Evolutionary conservation across 2,113 vertebrate species (phyloP).

Genomic region (Nettapus auritus): DNA sequence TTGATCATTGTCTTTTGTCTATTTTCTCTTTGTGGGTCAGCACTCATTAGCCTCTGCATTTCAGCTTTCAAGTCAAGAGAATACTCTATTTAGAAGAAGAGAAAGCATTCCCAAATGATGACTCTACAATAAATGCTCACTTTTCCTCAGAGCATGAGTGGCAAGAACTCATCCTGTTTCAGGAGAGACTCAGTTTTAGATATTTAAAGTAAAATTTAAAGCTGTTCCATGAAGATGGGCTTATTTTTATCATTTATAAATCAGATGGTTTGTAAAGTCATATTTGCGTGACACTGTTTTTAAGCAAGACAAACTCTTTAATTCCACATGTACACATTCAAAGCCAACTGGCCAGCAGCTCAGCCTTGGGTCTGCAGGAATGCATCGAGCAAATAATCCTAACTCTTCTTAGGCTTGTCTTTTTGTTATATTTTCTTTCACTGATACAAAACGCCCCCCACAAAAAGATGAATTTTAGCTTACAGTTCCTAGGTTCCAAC

Average conservation of each 20-base stretch:
- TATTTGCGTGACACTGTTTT: neutral
- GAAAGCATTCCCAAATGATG: neutral
- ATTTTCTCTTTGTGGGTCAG: neutral
- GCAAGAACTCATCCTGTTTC: neutral
- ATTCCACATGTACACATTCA: neutral
- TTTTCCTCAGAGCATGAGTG: neutral
- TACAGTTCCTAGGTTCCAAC: neutral
- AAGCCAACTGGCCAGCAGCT: neutral
- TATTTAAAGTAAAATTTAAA: neutral
- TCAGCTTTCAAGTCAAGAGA: neutral
- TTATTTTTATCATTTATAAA: neutral
- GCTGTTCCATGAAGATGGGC: neutral
- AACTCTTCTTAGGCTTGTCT: neutral
- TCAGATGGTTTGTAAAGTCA: neutral
- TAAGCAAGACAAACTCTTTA: neutral
- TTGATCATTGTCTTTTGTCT: neutral
- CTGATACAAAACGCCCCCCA: too few species aligned
- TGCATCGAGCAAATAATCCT: neutral
- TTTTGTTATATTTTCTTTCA: too few species aligned
- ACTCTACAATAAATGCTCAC: neutral
- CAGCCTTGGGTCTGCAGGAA: neutral
- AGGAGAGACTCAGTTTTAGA: neutral
- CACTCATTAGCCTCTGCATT: neutral
- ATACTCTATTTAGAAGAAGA: neutral
- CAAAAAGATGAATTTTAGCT: neutral